Conservation (phyloP, 2,888 invertebrate genomes). For the Halictus ligatus region DNA sequence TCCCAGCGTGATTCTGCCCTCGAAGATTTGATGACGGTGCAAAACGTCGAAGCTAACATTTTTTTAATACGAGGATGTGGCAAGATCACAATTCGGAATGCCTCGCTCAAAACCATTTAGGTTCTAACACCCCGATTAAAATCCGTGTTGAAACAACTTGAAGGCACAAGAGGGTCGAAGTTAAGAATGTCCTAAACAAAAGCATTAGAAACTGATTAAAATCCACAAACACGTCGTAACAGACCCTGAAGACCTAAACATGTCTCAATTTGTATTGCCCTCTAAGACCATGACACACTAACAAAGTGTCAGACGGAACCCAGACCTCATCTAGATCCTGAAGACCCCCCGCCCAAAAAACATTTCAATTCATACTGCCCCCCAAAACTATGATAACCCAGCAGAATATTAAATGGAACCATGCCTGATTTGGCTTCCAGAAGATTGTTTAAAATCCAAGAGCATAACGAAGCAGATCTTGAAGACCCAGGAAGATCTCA, state of each 20-base stretch:
- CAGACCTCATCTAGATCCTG: not conserved
- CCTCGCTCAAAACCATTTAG: too few relatives aligned
- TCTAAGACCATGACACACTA: too few relatives aligned
- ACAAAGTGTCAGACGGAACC: not conserved
- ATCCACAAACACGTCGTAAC: too few relatives aligned
- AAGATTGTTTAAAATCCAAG: not conserved
- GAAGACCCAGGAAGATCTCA: not conserved
- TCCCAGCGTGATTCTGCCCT: not conserved
- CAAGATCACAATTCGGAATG: not conserved
- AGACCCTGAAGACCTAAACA: too few relatives aligned
- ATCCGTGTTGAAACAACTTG: too few relatives aligned
- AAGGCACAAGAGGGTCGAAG: too few relatives aligned
- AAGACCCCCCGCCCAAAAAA: not conserved
- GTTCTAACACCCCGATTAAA: too few relatives aligned
- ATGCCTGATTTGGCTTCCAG: not conserved
- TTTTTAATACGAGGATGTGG: not conserved
- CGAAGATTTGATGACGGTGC: too few relatives aligned
- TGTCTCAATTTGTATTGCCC: too few relatives aligned
- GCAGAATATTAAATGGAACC: not conserved
- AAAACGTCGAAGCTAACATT: not conserved
- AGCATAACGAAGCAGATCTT: not conserved
- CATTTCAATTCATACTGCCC: not conserved
- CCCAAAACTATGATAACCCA: not conserved
- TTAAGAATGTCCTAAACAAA: too few relatives aligned
- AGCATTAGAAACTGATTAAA: too few relatives aligned